phyloP scores from a whole-genome alignment of 2,888 invertebrate genomes.

The Drosophila pegasa region DNA sequence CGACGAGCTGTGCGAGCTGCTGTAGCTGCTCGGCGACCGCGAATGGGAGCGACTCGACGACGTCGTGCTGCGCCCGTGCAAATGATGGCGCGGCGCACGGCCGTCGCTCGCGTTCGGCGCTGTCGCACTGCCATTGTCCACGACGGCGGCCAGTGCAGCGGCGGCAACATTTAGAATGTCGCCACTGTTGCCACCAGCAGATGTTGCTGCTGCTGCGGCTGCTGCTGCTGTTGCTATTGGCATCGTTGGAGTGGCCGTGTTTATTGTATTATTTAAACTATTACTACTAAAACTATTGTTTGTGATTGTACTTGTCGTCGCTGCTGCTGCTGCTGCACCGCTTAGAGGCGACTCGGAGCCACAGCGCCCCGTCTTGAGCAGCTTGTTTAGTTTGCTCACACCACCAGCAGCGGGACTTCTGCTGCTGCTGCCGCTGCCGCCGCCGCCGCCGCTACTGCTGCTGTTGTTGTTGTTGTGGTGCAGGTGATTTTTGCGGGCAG shows the following conservation, averaged over 20 bases:
- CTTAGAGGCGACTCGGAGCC: conserved; percentile 85
- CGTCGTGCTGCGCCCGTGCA: conserved; percentile 85
- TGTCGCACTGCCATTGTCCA: conserved; percentile 53
- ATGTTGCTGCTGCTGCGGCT: conserved; percentile 40
- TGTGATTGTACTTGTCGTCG: conserved; percentile 82
- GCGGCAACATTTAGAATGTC: conserved; percentile 83
- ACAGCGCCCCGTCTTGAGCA: conserved; percentile 81
- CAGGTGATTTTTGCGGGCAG: conserved; percentile 67
- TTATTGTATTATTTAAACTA: conserved; percentile 83
- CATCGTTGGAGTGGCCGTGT: conserved; percentile 73
- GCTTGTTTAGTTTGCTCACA: conserved; percentile 81
- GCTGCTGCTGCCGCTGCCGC: conserved; percentile 61
- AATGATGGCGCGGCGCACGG: conserved; percentile 68
- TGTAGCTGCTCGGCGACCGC: conserved; percentile 85
- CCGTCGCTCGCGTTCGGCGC: conserved; percentile 69
- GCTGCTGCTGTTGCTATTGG: conserved; percentile 49
- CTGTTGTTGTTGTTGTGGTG: conserved; percentile 47
- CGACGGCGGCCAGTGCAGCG: conserved; percentile 62
- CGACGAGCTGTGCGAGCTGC: conserved; percentile 85
- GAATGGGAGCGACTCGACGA: conserved; percentile 87
- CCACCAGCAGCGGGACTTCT: conserved; percentile 40
- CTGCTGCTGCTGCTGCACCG: conserved; percentile 46
- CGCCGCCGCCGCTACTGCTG: too few relatives aligned
- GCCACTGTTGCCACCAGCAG: conserved; percentile 46
- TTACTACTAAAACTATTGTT: conserved; percentile 83